Conservation (phyloP, 1,140 invertebrate species). For the Orchestia grillus region DNA sequence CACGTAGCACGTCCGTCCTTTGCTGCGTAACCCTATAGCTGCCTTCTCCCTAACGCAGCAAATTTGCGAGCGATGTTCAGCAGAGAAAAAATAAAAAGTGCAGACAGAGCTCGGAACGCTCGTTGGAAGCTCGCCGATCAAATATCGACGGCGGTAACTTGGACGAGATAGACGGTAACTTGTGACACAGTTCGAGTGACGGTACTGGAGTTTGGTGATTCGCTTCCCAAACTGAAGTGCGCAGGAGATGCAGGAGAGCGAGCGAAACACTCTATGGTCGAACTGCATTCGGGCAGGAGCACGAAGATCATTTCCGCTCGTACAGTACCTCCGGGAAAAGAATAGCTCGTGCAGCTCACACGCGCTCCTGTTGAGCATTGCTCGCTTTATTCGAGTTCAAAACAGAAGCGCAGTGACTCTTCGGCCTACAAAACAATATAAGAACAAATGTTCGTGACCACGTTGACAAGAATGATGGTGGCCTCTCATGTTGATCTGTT, state of each 20-base stretch:
- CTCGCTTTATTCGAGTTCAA: not conserved
- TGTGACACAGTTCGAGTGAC: not conserved
- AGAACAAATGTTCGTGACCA: not conserved
- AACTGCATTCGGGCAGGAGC: not conserved
- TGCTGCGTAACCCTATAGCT: slow-evolving; percentile 23
- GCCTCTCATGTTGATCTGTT: not conserved
- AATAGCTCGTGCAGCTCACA: not conserved
- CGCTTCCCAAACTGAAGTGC: not conserved
- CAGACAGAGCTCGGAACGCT: not conserved
- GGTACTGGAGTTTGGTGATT: not conserved
- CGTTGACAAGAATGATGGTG: not conserved
- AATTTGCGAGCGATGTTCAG: slow-evolving; percentile 19
- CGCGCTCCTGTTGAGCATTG: not conserved
- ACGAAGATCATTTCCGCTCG: not conserved
- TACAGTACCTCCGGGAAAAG: not conserved
- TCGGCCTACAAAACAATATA: not conserved
- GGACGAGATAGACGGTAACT: not conserved
- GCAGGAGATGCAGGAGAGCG: not conserved
- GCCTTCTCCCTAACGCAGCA: slow-evolving; percentile 24
- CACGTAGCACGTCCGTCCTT: not conserved
- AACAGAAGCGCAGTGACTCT: not conserved
- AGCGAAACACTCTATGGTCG: not conserved
- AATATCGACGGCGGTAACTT: slow-evolving; percentile 39
- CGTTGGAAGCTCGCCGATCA: slow-evolving; percentile 29
- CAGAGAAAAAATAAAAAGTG: not conserved